These are phyloP conservation scores for Parazoanthus atlanticus DNA, from an alignment of 92 coral and sea anemone genomes.

Conservation along the genomic window DNA sequence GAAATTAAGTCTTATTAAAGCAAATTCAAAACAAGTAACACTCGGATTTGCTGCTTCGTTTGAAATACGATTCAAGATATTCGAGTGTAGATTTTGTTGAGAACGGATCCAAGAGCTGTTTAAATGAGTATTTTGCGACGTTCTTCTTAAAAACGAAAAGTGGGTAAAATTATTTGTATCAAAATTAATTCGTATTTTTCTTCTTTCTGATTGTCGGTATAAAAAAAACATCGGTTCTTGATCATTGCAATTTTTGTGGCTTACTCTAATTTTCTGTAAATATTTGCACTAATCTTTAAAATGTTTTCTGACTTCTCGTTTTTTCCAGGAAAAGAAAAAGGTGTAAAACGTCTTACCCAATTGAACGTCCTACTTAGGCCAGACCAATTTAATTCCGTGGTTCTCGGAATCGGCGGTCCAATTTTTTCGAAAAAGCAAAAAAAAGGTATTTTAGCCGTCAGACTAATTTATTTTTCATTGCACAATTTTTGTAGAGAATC, in stretches of 20 bases:
- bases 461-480: no score
- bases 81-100: neutral
- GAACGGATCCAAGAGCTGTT: neutral
- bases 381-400: no score
- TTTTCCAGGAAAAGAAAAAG: neutral
- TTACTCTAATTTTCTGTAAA: no score
- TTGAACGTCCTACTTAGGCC: no score
- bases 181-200: no score
- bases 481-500: no score
- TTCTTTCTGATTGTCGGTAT: neutral
- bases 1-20: neutral
- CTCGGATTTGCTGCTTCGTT: neutral
- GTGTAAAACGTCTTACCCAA: no score
- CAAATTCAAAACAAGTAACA: no score
- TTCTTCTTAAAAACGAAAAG: neutral
- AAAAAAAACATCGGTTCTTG: neutral
- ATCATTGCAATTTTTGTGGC: neutral
- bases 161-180: neutral
- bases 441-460: no score
- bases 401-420: no score
- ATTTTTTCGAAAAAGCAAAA: no score
- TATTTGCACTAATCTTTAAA: neutral
- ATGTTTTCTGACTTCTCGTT: neutral
- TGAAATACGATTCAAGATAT: neutral
- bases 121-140: no score